phyloP scores from a whole-genome alignment of 2,888 invertebrate genomes.

The Argyra leucocephala region DNA sequence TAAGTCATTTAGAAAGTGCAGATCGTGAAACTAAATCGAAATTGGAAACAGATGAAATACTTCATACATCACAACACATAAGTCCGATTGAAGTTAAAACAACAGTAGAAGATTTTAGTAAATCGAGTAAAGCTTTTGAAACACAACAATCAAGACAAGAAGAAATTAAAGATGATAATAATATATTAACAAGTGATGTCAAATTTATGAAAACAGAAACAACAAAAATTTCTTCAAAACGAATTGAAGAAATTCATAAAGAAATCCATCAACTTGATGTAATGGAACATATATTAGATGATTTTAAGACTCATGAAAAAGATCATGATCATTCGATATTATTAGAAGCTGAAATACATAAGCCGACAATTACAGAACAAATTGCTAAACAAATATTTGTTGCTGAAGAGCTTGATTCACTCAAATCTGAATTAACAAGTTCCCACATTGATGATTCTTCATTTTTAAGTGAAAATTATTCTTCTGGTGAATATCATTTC shows the following conservation, averaged over 20 bases:
- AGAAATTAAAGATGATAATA: neutral
- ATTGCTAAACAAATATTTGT: neutral
- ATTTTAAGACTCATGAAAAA: neutral
- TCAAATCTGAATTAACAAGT: neutral
- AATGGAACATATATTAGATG: neutral
- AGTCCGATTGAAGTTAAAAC: neutral
- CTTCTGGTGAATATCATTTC: neutral
- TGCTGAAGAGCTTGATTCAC: neutral
- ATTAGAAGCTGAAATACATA: neutral
- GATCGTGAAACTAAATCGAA: neutral
- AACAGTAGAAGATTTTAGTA: neutral
- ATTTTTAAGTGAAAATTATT: neutral
- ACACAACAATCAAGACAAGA: neutral
- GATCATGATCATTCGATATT: neutral
- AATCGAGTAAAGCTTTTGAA: neutral
- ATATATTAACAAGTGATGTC: neutral
- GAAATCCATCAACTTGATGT: neutral
- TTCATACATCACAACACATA: neutral
- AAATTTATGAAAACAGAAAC: neutral
- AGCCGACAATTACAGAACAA: neutral
- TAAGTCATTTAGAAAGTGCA: neutral
- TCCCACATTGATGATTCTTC: neutral
- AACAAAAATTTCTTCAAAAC: neutral
- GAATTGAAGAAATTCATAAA: constrained; percentile 3
- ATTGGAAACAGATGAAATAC: neutral